Evolutionary conservation across 1,140 invertebrate species (phyloP).

Genomic region (Papilio aristodemus): DNA sequence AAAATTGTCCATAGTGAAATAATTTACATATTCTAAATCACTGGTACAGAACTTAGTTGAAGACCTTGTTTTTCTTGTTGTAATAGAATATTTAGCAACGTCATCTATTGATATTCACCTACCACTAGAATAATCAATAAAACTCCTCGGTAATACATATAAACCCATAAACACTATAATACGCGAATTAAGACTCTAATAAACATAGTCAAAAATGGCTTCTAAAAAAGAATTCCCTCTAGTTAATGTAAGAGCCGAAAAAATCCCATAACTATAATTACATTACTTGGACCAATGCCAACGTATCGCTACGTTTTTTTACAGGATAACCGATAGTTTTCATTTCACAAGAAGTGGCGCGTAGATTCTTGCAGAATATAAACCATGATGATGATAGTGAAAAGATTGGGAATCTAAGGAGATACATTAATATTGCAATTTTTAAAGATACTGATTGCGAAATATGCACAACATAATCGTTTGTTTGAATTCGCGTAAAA

Average conservation of each 20-base stretch:
- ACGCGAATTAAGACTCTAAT: neutral
- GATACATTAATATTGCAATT: too few relatives aligned
- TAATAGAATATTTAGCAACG: too few relatives aligned
- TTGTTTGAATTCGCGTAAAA: too few relatives aligned
- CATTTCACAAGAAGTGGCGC: neutral
- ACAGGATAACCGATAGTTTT: neutral
- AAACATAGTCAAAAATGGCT: neutral
- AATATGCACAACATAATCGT: too few relatives aligned
- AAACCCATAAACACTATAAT: neutral
- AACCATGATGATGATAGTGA: neutral
- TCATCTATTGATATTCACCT: too few relatives aligned
- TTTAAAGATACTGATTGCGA: too few relatives aligned
- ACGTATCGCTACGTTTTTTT: slow-evolving; percentile 5
- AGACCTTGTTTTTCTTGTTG: too few relatives aligned
- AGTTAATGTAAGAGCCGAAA: neutral
- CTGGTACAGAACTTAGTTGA: too few relatives aligned
- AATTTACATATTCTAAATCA: too few relatives aligned
- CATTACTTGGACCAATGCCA: slow-evolving; percentile 4
- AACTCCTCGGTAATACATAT: neutral
- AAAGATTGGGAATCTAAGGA: neutral
- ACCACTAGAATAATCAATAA: too few relatives aligned
- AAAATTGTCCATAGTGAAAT: too few relatives aligned
- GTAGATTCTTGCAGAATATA: neutral
- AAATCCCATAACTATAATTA: slow-evolving; percentile 16
- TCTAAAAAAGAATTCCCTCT: neutral